Evolutionary conservation across 1,140 invertebrate genomes (phyloP), one percentile per base, ranked within the genome.

Genomic region (Chrysomallon squamiferum): DNA sequence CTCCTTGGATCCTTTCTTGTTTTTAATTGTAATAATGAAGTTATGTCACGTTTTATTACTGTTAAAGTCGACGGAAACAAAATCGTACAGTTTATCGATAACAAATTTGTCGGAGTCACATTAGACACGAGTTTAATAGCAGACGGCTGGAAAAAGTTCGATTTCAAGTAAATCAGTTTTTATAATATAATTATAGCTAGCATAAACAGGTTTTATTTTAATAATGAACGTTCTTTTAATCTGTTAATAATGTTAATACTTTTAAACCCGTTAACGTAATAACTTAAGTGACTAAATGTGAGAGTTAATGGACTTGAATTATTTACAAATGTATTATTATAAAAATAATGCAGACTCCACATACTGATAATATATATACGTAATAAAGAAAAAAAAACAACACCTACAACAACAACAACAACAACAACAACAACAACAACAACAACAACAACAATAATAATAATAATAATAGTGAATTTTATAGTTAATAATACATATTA

Each of bases 51-150:
- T n/a, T n/a, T n/a, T n/a, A 15, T 38, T 38, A 7, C 15, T 15
- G 50, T 54, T 5, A 54, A 54, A 25, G 50, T 54, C 29, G n/a
- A 54, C 3, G 4, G 15, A 18, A 27, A 54, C 50, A 54, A 22
- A n/a, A 22, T 13, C 25, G 22, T 29, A 4, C 50, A 54, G 22
- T 18, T 54, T 15, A 27, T 59, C 22, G 58, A 52, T 70, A 22
- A 62, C 11, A 59, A 61, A 35, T 72, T 72, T 49, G 20, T 72
- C 25, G 59, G 63, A 32, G 63, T 72, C 18, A 62, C 70, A 9
- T 54, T 72, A 5, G 70, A 72, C 45, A 52, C 70, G 20, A 52
- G 66, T 22, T 27, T 72, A 15, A 59, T 65, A 2, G 43, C 38
- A 35, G 22, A 56, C 15, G 47, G 64, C 27, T 68, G 66, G 70